phyloP scores from a whole-genome alignment of 2,797 vertebrate genomes.

The Cryptoprocta ferox region DNA sequence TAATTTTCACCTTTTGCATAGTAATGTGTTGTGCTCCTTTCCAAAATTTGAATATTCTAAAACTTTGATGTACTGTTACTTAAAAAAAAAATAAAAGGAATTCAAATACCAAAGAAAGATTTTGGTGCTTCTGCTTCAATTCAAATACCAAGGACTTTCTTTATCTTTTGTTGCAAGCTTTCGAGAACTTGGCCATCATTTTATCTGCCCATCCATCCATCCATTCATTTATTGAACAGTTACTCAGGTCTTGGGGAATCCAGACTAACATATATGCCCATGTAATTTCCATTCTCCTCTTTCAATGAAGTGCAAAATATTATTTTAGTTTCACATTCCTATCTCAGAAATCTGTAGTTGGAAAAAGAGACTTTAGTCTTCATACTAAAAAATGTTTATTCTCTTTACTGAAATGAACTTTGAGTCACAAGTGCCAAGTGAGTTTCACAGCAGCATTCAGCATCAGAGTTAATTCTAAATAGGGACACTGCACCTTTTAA shows the following conservation, averaged over 20 bases:
- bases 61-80: not conserved
- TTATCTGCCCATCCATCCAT: not conserved
- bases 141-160: not conserved
- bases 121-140: not conserved
- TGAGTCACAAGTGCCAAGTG: not conserved
- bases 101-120: not conserved
- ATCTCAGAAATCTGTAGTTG: not conserved
- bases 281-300: not conserved
- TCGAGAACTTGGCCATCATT: not conserved
- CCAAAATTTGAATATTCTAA: constrained; percentile 26
- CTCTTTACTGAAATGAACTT: not conserved
- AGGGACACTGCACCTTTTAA: not conserved
- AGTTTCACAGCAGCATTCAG: not conserved
- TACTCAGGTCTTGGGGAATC: not conserved
- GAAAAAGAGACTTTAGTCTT: not conserved
- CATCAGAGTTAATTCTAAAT: not conserved
- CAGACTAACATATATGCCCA: not conserved
- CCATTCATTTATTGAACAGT: not conserved
- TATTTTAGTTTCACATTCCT: not conserved
- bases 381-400: not conserved
- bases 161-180: not conserved
- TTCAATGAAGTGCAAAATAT: not conserved
- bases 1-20: constrained; percentile 34
- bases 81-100: not conserved
- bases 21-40: not conserved